A percentile compares a stretch with the other conserved stretches of the same genome.
Evolutionary conservation across 2,888 invertebrate genomes (phyloP).

Genomic region (Caenorhabditis sp.): DNA sequence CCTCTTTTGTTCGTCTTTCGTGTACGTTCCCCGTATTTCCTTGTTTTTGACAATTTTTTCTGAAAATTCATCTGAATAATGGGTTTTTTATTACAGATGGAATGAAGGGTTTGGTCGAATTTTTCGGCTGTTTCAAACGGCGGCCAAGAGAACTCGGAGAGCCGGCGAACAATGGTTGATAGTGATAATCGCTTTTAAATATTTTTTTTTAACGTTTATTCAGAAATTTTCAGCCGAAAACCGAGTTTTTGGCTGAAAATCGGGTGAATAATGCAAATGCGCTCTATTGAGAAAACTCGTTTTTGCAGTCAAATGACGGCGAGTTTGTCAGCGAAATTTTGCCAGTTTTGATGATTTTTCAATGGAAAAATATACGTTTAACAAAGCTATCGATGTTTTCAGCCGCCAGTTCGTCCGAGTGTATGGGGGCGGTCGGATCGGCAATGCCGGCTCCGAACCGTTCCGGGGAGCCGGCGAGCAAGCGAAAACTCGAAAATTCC

Average conservation of each 20-base stretch:
- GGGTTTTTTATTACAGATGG: constrained; percentile 29
- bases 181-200: neutral
- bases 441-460: constrained; percentile 57
- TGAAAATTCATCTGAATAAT: neutral
- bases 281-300: constrained; percentile 13
- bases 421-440: constrained; percentile 60
- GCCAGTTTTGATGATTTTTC: neutral
- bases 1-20: neutral
- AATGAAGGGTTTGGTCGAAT: constrained; percentile 30
- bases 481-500: neutral
- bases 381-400: neutral
- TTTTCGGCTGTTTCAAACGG: constrained; percentile 35
- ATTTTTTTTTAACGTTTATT: neutral
- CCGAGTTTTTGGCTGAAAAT: neutral
- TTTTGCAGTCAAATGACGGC: neutral
- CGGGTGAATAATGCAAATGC: constrained; percentile 7
- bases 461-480: constrained; percentile 18
- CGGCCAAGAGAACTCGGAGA: neutral
- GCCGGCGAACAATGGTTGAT: neutral
- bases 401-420: neutral
- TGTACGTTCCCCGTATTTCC: neutral
- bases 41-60: neutral
- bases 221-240: neutral
- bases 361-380: neutral
- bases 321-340: constrained; percentile 1